These are phyloP conservation scores for Brachyrhaphis roseni DNA, from an alignment of 2,797 vertebrate genomes.

Conservation along the genomic window DNA sequence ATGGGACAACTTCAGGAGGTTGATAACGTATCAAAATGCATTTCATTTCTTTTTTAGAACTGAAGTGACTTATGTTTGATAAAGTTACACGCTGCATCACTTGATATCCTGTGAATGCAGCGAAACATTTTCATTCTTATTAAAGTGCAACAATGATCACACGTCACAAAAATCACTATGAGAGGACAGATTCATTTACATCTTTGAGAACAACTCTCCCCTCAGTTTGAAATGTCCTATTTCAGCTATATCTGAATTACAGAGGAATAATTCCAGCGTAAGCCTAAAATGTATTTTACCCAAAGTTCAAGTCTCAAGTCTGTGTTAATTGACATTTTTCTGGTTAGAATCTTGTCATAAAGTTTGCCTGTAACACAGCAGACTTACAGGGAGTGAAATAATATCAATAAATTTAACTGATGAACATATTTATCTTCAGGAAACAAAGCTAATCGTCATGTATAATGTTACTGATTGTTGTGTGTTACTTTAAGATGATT, in stretches of 20 bases:
- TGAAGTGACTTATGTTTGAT: not conserved
- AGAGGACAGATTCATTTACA: not conserved
- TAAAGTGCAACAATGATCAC: not conserved
- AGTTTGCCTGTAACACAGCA: not conserved
- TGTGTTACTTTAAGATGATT: not conserved
- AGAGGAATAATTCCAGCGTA: not conserved
- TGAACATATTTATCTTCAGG: not conserved
- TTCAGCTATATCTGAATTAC: not conserved
- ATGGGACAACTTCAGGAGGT: not conserved
- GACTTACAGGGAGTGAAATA: not conserved
- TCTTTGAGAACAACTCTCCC: not conserved
- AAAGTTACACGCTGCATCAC: not conserved
- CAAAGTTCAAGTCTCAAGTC: not conserved
- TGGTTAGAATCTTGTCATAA: not conserved
- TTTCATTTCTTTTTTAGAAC: not conserved
- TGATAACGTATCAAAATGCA: not conserved
- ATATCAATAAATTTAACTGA: not conserved
- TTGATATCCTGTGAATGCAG: not conserved
- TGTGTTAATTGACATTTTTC: not conserved
- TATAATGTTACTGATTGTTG: not conserved
- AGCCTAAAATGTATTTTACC: not conserved
- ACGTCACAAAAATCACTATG: not conserved
- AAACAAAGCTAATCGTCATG: not conserved
- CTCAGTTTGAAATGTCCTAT: not conserved
- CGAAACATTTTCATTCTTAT: not conserved